Evolutionary conservation across 2,888 invertebrate species (phyloP), one percentile per base, ranked within the genome.

Genomic region (Antitype chi): DNA sequence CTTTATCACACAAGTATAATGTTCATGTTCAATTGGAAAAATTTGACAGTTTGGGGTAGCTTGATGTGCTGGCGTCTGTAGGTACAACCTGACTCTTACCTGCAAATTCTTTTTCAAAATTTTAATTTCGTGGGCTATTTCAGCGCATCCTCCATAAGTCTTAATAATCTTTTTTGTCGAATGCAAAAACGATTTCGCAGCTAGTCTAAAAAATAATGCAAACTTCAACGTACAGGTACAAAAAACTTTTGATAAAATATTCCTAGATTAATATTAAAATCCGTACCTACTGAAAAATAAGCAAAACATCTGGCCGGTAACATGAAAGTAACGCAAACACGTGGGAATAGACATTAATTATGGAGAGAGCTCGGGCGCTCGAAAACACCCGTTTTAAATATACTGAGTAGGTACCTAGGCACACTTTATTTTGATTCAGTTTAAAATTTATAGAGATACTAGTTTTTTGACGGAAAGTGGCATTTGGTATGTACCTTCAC

Each of bases 301-400:
- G 80, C 78, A 83, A 80, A 85, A 71, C 78, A 77, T 82, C 75
- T 80, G 72, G 70, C 62, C 55, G 52, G 79, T 78, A 75, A 72
- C 78, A 84, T 78, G 81, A 82, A 83, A 81, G 82, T 80, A 81
- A 81, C 74, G 80, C 79, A 87, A 87, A 85, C 89, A 86, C 84
- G 77, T 83, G 89, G 89, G 90, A 85, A 84, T 79, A 82, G 43
- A 81, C 77, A 85, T 89, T 90, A 88, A 89, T 89, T 90, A 89
- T 85, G 85, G 81, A 87, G 74, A 89, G 88, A 89, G 89, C 88
- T 63, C 66, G 53, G 79, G 67, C 72, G 72, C 74, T 81, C 74
- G 79, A 80, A 85, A 85, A 80, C 80, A 82, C 71, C 25, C 77
- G 72, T 79, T 87, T 89, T 82, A 84, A 85, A 84, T 82, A 82